Conservation (phyloP, 2,113 vertebrate genomes). For the Ptyas mucosa region DNA sequence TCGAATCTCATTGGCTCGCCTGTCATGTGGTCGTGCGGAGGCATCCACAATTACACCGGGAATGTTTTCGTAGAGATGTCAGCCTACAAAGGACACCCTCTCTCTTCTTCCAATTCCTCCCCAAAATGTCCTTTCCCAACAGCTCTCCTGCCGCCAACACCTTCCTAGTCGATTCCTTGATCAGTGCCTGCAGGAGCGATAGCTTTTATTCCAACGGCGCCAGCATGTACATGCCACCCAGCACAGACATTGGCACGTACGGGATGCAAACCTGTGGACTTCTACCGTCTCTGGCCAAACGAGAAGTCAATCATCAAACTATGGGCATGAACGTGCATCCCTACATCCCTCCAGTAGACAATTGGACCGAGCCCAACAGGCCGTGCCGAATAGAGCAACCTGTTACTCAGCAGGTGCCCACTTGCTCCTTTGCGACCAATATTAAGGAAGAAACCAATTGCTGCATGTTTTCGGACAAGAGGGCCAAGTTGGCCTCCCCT, state of each 20-base stretch:
- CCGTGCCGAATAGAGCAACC: slow-evolving; percentile 94
- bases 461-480: slow-evolving; percentile 99
- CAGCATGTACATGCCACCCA: slow-evolving; percentile 98
- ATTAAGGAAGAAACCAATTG: slow-evolving; percentile 99
- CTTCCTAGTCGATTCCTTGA: slow-evolving; percentile 98
- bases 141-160: slow-evolving; percentile 98
- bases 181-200: slow-evolving; percentile 97
- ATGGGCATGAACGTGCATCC: slow-evolving; percentile 98
- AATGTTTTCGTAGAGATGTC: slow-evolving; percentile 99
- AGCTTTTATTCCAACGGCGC: slow-evolving; percentile 96
- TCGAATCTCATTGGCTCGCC: slow-evolving; percentile 98
- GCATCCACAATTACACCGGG: slow-evolving; percentile 93
- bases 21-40: slow-evolving; percentile 98
- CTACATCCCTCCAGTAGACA: slow-evolving; percentile 98
- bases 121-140: slow-evolving; percentile 99
- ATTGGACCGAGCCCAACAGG: slow-evolving; percentile 94
- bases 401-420: slow-evolving; percentile 91
- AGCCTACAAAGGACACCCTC: slow-evolving; percentile 97
- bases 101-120: slow-evolving; percentile 91
- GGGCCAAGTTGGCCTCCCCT: slow-evolving; percentile 89
- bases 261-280: slow-evolving; percentile 99
- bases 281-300: slow-evolving; percentile 97
- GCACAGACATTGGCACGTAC: slow-evolving; percentile 97
- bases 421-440: slow-evolving; percentile 94
- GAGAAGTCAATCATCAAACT: slow-evolving; percentile 97